Conservation (phyloP, 30 jellyfish, hydroid and myxozoan species). For the Hydractinia echinata region DNA sequence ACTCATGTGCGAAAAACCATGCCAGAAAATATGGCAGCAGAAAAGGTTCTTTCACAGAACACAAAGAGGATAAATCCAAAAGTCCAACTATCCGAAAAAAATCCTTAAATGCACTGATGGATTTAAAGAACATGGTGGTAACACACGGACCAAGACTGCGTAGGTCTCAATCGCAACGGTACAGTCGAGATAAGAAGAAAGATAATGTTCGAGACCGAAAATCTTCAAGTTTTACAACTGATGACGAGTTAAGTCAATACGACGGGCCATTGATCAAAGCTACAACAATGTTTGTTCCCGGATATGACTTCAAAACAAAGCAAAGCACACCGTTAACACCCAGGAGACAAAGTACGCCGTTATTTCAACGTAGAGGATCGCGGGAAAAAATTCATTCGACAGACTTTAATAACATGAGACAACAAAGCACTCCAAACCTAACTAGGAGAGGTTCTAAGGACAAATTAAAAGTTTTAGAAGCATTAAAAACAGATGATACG, state of each 20-base stretch:
- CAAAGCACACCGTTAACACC: conserved; percentile 5
- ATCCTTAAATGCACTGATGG: not conserved
- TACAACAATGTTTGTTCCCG: conserved; percentile 19
- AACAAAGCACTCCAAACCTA: conserved; percentile 12
- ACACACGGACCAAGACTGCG: not conserved
- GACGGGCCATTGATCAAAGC: conserved; percentile 24
- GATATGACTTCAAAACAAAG: conserved; percentile 20
- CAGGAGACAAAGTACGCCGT: conserved; percentile 8
- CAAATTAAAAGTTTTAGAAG: not conserved
- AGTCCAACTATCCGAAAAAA: not conserved
- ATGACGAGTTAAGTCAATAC: not conserved
- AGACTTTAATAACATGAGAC: not conserved
- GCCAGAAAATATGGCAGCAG: too few species aligned
- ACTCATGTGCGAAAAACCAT: not conserved
- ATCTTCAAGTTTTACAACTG: not conserved
- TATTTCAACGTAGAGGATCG: conserved; percentile 8
- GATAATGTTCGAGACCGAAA: not conserved
- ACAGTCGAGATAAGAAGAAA: not conserved
- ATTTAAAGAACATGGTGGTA: not conserved
- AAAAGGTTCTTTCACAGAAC: not conserved
- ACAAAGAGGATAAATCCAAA: not conserved
- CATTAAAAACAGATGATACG: not conserved
- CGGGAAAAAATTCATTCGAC: not conserved
- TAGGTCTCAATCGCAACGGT: conserved; percentile 11
- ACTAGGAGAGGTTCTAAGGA: conserved; percentile 16